These are phyloP conservation scores for Drosophila niveifrons DNA, from an alignment of 2,888 invertebrate species.

Conservation along the genomic window DNA sequence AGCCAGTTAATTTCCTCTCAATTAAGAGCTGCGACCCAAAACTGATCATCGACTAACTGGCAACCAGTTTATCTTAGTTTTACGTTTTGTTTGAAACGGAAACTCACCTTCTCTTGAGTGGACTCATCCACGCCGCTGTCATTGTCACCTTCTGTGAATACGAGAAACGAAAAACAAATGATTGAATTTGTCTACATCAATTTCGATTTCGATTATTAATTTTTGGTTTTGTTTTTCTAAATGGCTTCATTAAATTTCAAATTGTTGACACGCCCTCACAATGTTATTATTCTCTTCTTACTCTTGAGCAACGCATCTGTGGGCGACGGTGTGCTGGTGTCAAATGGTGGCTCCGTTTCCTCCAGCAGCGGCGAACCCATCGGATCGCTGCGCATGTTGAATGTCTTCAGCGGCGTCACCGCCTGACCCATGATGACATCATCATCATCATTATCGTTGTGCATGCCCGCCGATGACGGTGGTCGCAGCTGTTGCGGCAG, in stretches of 20 bases:
- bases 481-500: slow-evolving; percentile 65
- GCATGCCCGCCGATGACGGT: slow-evolving; percentile 67
- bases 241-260: slow-evolving; percentile 47
- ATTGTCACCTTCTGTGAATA: slow-evolving; percentile 90
- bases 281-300: neutral
- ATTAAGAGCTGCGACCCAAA: slow-evolving; percentile 48
- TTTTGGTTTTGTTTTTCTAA: slow-evolving; percentile 16
- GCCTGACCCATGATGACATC: slow-evolving; percentile 85
- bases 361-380: slow-evolving; percentile 77
- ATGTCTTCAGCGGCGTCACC: slow-evolving; percentile 81
- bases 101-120: slow-evolving; percentile 91
- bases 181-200: slow-evolving; percentile 8
- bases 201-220: slow-evolving; percentile 1
- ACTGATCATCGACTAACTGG: neutral
- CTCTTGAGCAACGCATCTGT: slow-evolving; percentile 44
- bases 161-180: slow-evolving; percentile 54
- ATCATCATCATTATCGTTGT: slow-evolving; percentile 84
- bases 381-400: slow-evolving; percentile 70
- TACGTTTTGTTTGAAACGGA: slow-evolving; percentile 20
- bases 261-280: slow-evolving; percentile 14
- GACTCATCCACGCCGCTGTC: slow-evolving; percentile 94
- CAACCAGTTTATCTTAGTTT: slow-evolving; percentile 3
- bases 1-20: slow-evolving; percentile 61
- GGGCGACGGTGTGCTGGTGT: slow-evolving; percentile 42
- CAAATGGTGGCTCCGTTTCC: slow-evolving; percentile 73